Evolutionary conservation across 2,113 vertebrate genomes (phyloP).

Genomic region (Channa maculata): DNA sequence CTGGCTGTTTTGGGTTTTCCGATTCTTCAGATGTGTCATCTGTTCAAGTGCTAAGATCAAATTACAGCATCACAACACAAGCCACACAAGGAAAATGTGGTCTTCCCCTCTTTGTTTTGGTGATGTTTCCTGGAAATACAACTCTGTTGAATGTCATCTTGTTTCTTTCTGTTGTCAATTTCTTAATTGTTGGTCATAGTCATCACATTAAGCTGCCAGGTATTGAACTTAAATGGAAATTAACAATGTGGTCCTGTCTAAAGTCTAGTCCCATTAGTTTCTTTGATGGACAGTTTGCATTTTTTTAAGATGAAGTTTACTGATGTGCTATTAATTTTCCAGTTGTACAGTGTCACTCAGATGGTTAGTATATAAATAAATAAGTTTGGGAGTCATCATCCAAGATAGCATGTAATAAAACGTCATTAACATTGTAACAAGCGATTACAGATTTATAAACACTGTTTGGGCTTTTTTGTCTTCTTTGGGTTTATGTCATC

Average conservation of each 20-base stretch:
- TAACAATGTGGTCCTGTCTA: not conserved
- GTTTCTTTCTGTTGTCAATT: conserved; percentile 19
- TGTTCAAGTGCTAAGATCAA: conserved; percentile 26
- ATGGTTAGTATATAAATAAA: not conserved
- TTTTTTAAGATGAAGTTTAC: conserved; percentile 5
- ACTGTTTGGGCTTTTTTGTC: conserved; percentile 65
- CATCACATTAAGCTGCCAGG: not conserved
- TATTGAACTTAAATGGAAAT: not conserved
- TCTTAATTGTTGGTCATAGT: conserved; percentile 2
- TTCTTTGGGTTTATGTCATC: conserved; percentile 24
- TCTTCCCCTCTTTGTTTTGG: conserved; percentile 3
- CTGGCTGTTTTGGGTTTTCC: conserved; percentile 40
- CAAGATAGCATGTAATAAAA: conserved; percentile 20
- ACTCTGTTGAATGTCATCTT: conserved; percentile 21
- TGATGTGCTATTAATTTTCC: conserved; percentile 15
- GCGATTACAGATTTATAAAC: conserved; percentile 46
- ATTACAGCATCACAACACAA: conserved; percentile 7
- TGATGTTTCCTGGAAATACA: conserved; percentile 7
- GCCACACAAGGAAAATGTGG: not conserved
- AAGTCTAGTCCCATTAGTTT: not conserved
- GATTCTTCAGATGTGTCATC: conserved; percentile 32
- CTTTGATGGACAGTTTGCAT: conserved; percentile 16
- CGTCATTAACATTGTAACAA: conserved; percentile 18
- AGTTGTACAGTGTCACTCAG: not conserved
- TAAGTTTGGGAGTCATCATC: conserved; percentile 8